Conservation (phyloP, 2,113 vertebrate species). For the Coturnix japonica region DNA sequence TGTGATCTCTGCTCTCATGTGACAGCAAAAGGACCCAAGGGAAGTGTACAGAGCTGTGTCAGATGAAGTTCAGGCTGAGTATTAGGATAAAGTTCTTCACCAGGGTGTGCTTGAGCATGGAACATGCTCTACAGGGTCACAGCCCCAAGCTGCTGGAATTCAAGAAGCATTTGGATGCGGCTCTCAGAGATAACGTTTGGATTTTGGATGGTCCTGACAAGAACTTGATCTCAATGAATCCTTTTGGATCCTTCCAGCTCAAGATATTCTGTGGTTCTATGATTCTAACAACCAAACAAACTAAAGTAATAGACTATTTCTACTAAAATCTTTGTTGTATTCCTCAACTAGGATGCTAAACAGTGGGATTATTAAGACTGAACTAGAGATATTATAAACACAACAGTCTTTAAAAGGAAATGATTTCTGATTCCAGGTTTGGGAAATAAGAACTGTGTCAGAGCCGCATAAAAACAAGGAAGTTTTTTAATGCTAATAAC, state of each 20-base stretch:
- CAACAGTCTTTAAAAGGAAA: background rate
- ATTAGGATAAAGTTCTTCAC: background rate
- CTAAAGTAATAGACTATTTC: background rate
- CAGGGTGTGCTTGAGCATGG: background rate
- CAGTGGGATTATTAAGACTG: background rate
- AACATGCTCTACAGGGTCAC: background rate
- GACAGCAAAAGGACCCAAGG: no score
- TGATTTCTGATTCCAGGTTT: constrained; percentile 34
- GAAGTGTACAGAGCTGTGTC: no score
- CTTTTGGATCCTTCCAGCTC: no score
- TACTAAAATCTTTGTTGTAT: background rate
- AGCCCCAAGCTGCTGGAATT: no score
- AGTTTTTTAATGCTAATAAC: constrained; percentile 53
- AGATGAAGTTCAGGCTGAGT: no score
- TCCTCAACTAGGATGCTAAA: background rate
- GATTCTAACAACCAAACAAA: background rate
- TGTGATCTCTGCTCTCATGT: no score
- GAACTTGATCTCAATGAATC: background rate
- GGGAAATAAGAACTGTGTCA: constrained; percentile 34
- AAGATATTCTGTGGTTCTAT: no score
- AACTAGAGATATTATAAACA: background rate
- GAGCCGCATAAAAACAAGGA: constrained; percentile 34
- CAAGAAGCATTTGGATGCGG: background rate
- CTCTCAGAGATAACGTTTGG: background rate
- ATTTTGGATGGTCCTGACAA: background rate